phyloP scores from a whole-genome alignment of 1,140 invertebrate species.

The Drosophila funebris region DNA sequence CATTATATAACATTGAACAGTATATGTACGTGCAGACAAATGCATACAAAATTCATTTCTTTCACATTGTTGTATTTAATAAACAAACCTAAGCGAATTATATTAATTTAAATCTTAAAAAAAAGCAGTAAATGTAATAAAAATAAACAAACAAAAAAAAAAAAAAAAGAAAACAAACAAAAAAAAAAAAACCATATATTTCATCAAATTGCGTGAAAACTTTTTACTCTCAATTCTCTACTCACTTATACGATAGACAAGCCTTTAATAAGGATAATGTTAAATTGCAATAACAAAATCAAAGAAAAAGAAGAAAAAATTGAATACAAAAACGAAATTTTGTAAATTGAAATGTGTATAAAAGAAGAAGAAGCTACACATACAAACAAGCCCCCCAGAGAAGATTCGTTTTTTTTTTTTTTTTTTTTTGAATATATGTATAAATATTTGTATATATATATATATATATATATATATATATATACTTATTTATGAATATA shows the following conservation, averaged over 20 bases:
- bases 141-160: slow-evolving; percentile 40
- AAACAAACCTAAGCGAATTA: slow-evolving; percentile 61
- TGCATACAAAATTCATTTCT: slow-evolving; percentile 56
- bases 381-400: neutral
- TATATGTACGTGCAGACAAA: slow-evolving; percentile 41
- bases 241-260: slow-evolving; percentile 8
- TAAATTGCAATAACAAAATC: neutral
- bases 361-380: neutral
- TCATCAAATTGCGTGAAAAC: slow-evolving; percentile 14
- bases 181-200: slow-evolving; percentile 28
- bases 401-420: neutral
- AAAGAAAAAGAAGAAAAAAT: neutral
- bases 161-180: slow-evolving; percentile 36
- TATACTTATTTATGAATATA: neutral
- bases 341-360: slow-evolving; percentile 21
- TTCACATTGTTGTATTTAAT: slow-evolving; percentile 71
- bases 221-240: slow-evolving; percentile 61
- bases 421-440: too few species aligned
- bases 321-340: slow-evolving; percentile 6
- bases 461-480: neutral
- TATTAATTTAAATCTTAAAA: slow-evolving; percentile 65
- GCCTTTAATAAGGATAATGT: slow-evolving; percentile 1
- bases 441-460: neutral
- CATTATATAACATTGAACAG: slow-evolving; percentile 36
- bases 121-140: slow-evolving; percentile 44